Evolutionary conservation across 1,140 invertebrate species (phyloP), one percentile per base, ranked within the genome.

Genomic region (Lepidurus arcticus): DNA sequence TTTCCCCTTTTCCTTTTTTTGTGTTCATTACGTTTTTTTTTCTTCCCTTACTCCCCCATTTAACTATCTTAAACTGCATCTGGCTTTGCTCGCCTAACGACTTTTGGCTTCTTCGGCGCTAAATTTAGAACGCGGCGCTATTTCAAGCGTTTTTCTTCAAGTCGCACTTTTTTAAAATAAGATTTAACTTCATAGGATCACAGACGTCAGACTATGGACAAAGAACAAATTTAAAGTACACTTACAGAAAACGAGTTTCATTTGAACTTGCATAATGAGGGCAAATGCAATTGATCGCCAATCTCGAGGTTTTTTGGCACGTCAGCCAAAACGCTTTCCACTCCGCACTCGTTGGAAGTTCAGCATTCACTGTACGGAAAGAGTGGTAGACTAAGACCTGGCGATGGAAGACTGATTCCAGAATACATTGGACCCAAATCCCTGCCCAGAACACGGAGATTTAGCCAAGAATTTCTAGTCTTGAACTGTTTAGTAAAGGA

Each of bases 11-110:
- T 7, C 53, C 53, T 3, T 21, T 65, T 65, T 65, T 65, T 65
- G 21, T 65, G 34, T 34, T 34, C 34, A 3, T 65, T 65, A 1
- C 4, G 4, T 65, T 65, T 16, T 47, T 47, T 65, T 21, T 16
- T 21, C 47, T 65, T 21, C 7, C 53, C 53, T 21, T 65, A 65
- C 53, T 65, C 21, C 16, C 53, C 53, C 53, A 65, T 65, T 65
- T 65, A 65, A 65, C 53, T 65, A 65, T 65, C 53, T 65, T 65
- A 65, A 65, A 65, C 53, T 65, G 53, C 53, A 65, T 65, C n/a
- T 65, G 53, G 53, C 53, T 65, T 65, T 65, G 53, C 53, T 65
- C 53, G 16, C 53, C 21, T 65, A 65, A 65, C 9, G 21, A 21
- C 53, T 65, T 65, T 65, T 65, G 16, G 53, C 7, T 21, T 65